phyloP scores from a whole-genome alignment of 2,797 vertebrate genomes.

The Alca torda region DNA sequence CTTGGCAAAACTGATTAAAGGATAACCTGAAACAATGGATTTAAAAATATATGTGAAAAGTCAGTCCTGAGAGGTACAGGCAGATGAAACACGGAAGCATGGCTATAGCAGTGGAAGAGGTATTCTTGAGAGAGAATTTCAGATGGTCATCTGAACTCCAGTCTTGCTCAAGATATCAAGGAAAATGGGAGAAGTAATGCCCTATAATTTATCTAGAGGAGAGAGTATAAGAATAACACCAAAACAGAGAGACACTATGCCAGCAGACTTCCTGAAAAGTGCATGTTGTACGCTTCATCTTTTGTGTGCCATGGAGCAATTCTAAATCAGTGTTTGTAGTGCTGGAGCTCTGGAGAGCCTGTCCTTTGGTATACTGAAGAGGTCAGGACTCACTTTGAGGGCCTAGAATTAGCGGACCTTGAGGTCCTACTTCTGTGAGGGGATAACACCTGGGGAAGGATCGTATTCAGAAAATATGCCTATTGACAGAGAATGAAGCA shows the following conservation, averaged over 20 bases:
- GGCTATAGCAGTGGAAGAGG: neutral
- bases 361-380: neutral
- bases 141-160: neutral
- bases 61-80: neutral
- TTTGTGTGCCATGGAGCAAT: neutral
- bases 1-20: neutral
- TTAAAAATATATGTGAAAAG: neutral
- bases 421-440: neutral
- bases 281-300: neutral
- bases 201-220: neutral
- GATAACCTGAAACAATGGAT: neutral
- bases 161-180: neutral
- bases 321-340: neutral
- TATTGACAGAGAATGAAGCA: neutral
- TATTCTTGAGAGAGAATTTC: neutral
- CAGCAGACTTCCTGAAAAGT: neutral
- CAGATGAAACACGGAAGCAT: neutral
- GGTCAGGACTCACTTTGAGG: neutral
- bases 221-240: accelerated
- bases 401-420: neutral
- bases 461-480: neutral
- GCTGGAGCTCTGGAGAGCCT: neutral
- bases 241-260: neutral
- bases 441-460: neutral
- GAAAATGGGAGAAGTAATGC: neutral